Evolutionary conservation across 2,797 vertebrate species (phyloP).

Genomic region (Micropoecilia bifurca): DNA sequence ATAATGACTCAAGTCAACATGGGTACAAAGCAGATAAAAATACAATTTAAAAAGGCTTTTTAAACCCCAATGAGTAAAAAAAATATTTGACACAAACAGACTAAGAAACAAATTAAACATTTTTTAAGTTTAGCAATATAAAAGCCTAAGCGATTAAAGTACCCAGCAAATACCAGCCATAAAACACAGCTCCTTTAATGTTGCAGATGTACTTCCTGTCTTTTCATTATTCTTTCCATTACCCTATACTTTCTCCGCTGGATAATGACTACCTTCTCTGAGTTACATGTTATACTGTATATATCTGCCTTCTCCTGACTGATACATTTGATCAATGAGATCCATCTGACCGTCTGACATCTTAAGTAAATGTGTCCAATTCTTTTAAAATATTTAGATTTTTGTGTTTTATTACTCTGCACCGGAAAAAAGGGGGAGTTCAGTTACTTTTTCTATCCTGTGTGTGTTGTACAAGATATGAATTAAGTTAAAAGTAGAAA

Average conservation of each 20-base stretch:
- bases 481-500: neutral
- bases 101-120: neutral
- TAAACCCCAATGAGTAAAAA: neutral
- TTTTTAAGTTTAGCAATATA: neutral
- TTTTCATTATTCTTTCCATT: neutral
- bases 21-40: neutral
- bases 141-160: neutral
- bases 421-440: neutral
- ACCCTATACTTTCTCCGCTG: neutral
- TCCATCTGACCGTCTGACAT: too few relatives aligned
- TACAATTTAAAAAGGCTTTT: neutral
- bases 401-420: neutral
- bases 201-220: neutral
- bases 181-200: neutral
- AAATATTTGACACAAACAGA: neutral
- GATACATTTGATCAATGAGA: constrained; percentile 2
- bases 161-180: neutral
- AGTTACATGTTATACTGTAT: neutral
- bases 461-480: neutral
- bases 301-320: neutral
- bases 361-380: too few relatives aligned
- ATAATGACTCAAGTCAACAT: neutral
- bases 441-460: neutral
- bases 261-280: neutral
- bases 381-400: too few relatives aligned